Evolutionary conservation across 2,888 invertebrate genomes (phyloP).

Genomic region (Pristionchus mayeri): DNA sequence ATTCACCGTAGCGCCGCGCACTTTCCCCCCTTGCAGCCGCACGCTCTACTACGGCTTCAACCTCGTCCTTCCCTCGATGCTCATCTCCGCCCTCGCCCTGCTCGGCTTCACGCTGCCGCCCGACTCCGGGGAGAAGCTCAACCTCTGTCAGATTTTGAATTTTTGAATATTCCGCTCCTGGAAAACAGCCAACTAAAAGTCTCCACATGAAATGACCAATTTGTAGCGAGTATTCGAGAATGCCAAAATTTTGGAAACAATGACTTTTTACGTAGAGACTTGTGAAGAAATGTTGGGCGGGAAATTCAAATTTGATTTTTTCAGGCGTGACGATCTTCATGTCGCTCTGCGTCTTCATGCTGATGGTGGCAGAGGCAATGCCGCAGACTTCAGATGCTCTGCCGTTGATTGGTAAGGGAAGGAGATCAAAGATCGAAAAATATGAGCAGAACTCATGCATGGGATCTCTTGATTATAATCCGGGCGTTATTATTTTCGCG

Average conservation of each 20-base stretch:
- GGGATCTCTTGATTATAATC: too few relatives aligned
- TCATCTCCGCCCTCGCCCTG: conserved; percentile 98
- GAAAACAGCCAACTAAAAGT: neutral
- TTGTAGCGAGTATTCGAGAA: neutral
- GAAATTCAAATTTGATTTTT: neutral
- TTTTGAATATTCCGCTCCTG: neutral
- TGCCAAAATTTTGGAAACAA: neutral
- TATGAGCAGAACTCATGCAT: too few relatives aligned
- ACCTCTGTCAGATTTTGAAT: conserved; percentile 86
- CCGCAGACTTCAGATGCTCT: conserved; percentile 98
- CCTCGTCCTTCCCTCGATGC: conserved; percentile 97
- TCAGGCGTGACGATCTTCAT: conserved; percentile 79
- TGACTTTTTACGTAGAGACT: neutral
- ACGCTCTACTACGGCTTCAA: conserved; percentile 86
- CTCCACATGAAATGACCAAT: neutral
- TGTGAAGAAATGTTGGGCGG: neutral
- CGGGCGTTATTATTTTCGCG: too few relatives aligned
- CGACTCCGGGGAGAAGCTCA: conserved; percentile 98
- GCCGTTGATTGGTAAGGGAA: conserved; percentile 83
- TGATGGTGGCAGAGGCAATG: conserved; percentile 97
- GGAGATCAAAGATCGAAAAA: neutral
- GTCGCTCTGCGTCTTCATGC: conserved; percentile 97
- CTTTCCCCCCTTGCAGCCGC: conserved; percentile 16
- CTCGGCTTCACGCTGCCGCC: conserved; percentile 98
- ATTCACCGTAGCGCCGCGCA: too few relatives aligned